Evolutionary conservation across 2,113 vertebrate species (phyloP).

Genomic region (Otis tarda): DNA sequence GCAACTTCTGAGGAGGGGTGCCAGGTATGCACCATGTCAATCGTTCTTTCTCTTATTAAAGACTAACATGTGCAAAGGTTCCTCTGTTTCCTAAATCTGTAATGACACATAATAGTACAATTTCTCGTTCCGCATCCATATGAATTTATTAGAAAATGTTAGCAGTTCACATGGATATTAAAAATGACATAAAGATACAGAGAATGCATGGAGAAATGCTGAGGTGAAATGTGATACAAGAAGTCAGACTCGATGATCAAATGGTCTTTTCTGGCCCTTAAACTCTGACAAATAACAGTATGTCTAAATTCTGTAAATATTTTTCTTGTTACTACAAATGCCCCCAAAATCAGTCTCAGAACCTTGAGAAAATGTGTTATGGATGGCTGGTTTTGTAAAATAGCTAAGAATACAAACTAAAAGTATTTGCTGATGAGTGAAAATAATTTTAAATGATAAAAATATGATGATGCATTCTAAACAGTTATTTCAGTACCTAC

Average conservation of each 20-base stretch:
- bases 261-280: not conserved
- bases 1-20: not conserved
- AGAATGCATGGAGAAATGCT: not conserved
- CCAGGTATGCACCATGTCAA: conserved; percentile 23
- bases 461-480: not conserved
- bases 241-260: not conserved
- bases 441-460: not conserved
- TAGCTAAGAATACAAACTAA: not conserved
- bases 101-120: not conserved
- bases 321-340: not conserved
- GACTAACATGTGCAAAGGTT: not conserved
- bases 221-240: not conserved
- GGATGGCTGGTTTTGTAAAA: not conserved
- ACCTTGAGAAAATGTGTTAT: not conserved
- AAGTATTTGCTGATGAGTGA: not conserved
- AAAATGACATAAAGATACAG: not conserved
- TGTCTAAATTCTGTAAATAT: not conserved
- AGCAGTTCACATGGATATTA: not conserved
- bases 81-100: not conserved
- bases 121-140: not conserved
- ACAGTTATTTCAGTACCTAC: not conserved
- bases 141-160: not conserved
- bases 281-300: not conserved
- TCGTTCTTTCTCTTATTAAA: conserved; percentile 28
- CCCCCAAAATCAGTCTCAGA: rapidly evolving